Evolutionary conservation across 2,888 invertebrate genomes (phyloP).

Genomic region (Ochropleura plecta): DNA sequence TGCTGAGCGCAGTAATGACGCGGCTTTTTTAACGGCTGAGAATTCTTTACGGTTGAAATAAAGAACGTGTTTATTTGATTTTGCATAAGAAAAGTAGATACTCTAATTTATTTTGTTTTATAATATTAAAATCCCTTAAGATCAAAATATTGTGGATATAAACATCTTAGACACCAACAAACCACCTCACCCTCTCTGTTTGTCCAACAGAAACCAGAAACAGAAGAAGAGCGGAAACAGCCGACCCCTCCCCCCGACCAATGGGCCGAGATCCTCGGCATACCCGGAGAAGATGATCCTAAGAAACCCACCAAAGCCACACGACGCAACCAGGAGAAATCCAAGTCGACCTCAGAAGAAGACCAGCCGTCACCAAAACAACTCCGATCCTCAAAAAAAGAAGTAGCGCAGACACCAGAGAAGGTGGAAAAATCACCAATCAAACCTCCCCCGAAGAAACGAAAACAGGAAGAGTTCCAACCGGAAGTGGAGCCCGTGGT

Average conservation of each 20-base stretch:
- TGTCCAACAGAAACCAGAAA: constrained; percentile 64
- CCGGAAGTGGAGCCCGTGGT: constrained; percentile 75
- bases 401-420: constrained; percentile 69
- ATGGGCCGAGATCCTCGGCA: constrained; percentile 88
- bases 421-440: constrained; percentile 73
- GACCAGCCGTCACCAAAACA: constrained; percentile 79
- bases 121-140: not conserved
- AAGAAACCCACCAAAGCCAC: constrained; percentile 43
- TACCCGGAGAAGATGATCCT: constrained; percentile 79
- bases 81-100: not conserved
- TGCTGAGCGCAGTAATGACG: constrained; percentile 32
- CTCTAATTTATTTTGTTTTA: not conserved
- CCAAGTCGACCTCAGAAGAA: constrained; percentile 72
- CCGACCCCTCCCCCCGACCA: constrained; percentile 88
- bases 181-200: constrained; percentile 61
- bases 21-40: not conserved
- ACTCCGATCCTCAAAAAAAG: constrained; percentile 82
- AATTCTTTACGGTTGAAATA: not conserved
- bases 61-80: not conserved
- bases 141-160: constrained; percentile 53
- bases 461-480: constrained; percentile 76
- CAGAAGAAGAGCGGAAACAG: constrained; percentile 83
- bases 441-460: constrained; percentile 82
- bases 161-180: constrained; percentile 14
- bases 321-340: constrained; percentile 55